Evolutionary conservation across 2,113 vertebrate genomes (phyloP).

Genomic region (Oriolus oriolus): DNA sequence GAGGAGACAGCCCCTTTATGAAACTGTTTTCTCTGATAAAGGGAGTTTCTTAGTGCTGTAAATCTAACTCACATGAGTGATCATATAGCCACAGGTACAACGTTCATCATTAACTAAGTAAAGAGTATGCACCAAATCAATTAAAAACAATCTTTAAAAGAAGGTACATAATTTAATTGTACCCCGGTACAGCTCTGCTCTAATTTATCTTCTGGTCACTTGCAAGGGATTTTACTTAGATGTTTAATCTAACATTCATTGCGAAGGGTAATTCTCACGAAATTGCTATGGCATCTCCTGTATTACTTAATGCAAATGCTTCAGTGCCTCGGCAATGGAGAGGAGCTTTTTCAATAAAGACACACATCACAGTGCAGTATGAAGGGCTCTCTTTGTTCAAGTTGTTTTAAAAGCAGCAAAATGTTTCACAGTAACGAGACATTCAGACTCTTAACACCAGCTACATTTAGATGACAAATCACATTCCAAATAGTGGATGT

Average conservation of each 20-base stretch:
- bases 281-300: conserved; percentile 66
- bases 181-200: conserved; percentile 50
- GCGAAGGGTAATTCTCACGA: conserved; percentile 71
- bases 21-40: conserved; percentile 69
- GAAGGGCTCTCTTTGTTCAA: conserved; percentile 50
- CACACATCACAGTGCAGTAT: conserved; percentile 55
- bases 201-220: conserved; percentile 72
- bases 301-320: conserved; percentile 70
- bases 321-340: conserved; percentile 63
- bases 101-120: conserved; percentile 68
- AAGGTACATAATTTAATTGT: conserved; percentile 70
- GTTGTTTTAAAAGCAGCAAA: conserved; percentile 55
- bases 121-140: conserved; percentile 73
- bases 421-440: conserved; percentile 43
- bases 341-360: conserved; percentile 62
- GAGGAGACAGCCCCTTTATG: conserved; percentile 61
- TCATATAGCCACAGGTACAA: conserved; percentile 64
- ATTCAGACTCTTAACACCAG: conserved; percentile 54
- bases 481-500: conserved; percentile 59
- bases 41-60: conserved; percentile 53
- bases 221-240: conserved; percentile 66
- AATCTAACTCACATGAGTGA: conserved; percentile 67
- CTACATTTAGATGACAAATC: conserved; percentile 64
- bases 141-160: conserved; percentile 76
- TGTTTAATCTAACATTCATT: conserved; percentile 74